These are phyloP conservation scores for Andinoacara biseriatus DNA, from an alignment of 2,113 vertebrate species.

Conservation along the genomic window DNA sequence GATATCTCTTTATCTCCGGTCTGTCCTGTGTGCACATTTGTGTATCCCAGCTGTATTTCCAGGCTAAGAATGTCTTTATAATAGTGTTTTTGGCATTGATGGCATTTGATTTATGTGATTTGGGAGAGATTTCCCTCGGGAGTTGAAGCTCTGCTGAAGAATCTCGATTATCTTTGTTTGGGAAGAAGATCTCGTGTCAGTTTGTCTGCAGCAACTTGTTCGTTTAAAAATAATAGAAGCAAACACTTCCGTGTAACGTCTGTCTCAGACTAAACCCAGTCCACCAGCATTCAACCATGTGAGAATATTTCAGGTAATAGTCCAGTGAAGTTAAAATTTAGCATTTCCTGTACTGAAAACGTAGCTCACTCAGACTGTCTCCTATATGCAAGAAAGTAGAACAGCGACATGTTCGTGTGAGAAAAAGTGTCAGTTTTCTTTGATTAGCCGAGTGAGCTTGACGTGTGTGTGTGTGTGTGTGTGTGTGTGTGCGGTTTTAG, in stretches of 20 bases:
- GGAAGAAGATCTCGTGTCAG: neutral
- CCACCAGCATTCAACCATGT: too few species aligned
- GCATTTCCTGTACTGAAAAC: too few species aligned
- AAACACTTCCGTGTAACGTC: neutral
- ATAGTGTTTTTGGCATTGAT: neutral
- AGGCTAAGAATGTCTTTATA: neutral
- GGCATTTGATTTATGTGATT: constrained; percentile 10
- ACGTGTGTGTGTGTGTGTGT: neutral
- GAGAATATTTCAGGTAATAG: too few species aligned
- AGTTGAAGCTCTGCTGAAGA: neutral
- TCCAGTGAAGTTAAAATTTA: too few species aligned
- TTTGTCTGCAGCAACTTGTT: constrained; percentile 31
- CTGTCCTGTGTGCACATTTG: neutral
- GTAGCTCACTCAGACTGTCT: too few species aligned
- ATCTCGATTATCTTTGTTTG: constrained; percentile 7
- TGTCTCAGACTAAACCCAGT: neutral
- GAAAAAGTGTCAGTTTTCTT: neutral
- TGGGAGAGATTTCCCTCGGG: neutral
- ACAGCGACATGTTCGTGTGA: too few species aligned
- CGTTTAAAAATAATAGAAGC: neutral
- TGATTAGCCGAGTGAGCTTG: too few species aligned
- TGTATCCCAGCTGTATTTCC: neutral
- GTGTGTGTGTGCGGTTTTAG: neutral
- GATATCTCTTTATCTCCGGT: neutral
- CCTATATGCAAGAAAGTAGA: too few species aligned